These are phyloP conservation scores for Heliothis peltigera DNA, from an alignment of 2,888 invertebrate species.

Conservation along the genomic window DNA sequence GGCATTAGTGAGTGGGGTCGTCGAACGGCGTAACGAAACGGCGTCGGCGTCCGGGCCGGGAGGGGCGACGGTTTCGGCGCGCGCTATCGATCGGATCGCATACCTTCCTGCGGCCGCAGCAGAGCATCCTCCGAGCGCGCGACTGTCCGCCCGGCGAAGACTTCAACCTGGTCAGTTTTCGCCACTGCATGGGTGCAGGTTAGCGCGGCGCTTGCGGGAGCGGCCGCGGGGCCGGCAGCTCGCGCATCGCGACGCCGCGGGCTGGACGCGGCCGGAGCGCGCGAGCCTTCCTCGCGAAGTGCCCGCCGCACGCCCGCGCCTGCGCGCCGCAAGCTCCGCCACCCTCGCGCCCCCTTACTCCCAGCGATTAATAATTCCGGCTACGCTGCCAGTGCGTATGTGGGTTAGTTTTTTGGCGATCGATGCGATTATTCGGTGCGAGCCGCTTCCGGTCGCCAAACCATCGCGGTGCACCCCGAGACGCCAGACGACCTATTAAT, in stretches of 20 bases:
- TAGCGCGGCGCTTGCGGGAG: slow-evolving; percentile 90
- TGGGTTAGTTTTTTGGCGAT: slow-evolving; percentile 90
- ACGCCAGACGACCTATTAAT: slow-evolving; percentile 84
- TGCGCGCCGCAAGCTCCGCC: slow-evolving; percentile 76
- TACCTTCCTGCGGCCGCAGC: slow-evolving; percentile 98
- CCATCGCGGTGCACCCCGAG: slow-evolving; percentile 79
- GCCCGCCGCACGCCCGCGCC: slow-evolving; percentile 82
- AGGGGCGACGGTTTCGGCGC: slow-evolving; percentile 88
- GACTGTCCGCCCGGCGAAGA: slow-evolving; percentile 91
- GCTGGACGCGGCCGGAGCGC: slow-evolving; percentile 86
- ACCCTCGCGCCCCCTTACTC: slow-evolving; percentile 82
- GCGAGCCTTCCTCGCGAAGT: slow-evolving; percentile 88
- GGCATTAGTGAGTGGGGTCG: slow-evolving; percentile 85
- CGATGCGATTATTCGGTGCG: slow-evolving; percentile 88
- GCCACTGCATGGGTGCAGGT: slow-evolving; percentile 95
- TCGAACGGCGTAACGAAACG: slow-evolving; percentile 77
- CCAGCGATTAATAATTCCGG: slow-evolving; percentile 89
- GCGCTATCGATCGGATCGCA: slow-evolving; percentile 88
- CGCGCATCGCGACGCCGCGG: slow-evolving; percentile 86
- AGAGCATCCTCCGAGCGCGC: slow-evolving; percentile 97
- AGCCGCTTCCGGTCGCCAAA: slow-evolving; percentile 80
- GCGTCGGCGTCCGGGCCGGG: slow-evolving; percentile 87
- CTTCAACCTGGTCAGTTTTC: slow-evolving; percentile 95
- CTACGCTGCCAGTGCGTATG: slow-evolving; percentile 90
- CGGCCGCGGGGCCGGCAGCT: slow-evolving; percentile 86